These are phyloP conservation scores for Drosophila diplacantha DNA, from an alignment of 2,888 invertebrate species.

Conservation along the genomic window DNA sequence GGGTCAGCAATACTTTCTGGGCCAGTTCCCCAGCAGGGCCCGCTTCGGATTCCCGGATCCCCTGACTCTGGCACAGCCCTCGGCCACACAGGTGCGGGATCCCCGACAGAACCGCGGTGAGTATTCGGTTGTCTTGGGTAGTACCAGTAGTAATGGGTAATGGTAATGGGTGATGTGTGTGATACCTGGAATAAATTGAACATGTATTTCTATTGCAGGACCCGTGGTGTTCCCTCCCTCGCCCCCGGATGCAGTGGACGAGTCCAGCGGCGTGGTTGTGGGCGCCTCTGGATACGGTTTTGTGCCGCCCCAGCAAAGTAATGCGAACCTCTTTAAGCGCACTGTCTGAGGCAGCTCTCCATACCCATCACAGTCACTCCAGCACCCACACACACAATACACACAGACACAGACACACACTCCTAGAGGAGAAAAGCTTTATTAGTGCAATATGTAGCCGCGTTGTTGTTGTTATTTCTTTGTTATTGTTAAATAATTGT, in stretches of 20 bases:
- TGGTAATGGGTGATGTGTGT: not conserved
- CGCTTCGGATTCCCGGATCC: slow-evolving; percentile 66
- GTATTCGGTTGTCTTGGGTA: not conserved
- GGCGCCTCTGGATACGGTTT: slow-evolving; percentile 92
- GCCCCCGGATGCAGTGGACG: slow-evolving; percentile 83
- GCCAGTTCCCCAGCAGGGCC: slow-evolving; percentile 61
- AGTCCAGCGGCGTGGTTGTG: slow-evolving; percentile 88
- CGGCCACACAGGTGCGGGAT: slow-evolving; percentile 69
- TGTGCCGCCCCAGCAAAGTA: slow-evolving; percentile 82
- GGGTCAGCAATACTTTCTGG: slow-evolving; percentile 75
- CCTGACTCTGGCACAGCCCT: slow-evolving; percentile 62
- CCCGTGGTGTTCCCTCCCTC: slow-evolving; percentile 88
- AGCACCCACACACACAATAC: slow-evolving; percentile 10
- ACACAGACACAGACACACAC: slow-evolving; percentile 28
- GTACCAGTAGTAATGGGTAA: not conserved
- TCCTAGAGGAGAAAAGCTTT: slow-evolving; percentile 63
- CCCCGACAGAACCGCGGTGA: slow-evolving; percentile 77
- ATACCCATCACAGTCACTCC: slow-evolving; percentile 31
- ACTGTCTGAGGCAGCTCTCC: slow-evolving; percentile 45
- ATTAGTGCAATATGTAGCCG: slow-evolving; percentile 68
- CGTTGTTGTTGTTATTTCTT: slow-evolving; percentile 45
- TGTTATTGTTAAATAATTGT: slow-evolving; percentile 54
- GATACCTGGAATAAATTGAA: not conserved
- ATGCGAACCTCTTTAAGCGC: slow-evolving; percentile 57
- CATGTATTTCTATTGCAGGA: slow-evolving; percentile 78